Evolutionary conservation across 2,113 vertebrate species (phyloP).

Genomic region (Galeopterus variegatus): DNA sequence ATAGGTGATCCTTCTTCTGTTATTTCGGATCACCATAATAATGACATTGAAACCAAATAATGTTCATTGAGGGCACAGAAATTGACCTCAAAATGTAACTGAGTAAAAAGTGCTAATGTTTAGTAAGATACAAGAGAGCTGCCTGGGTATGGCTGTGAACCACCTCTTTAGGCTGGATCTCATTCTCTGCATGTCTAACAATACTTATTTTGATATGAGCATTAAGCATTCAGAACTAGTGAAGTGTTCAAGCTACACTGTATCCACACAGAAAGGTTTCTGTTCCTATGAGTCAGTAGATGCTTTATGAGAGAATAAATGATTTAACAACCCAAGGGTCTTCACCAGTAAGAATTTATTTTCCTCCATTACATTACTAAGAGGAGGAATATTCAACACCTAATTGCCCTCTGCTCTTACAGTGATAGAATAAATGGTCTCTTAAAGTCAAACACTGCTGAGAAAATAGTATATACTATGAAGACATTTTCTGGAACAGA

Average conservation of each 20-base stretch:
- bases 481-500: not conserved
- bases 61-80: not conserved
- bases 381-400: not conserved
- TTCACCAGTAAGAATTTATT: not conserved
- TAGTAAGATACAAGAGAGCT: not conserved
- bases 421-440: not conserved
- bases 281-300: not conserved
- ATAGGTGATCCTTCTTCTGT: not conserved
- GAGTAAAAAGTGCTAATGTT: not conserved
- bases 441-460: not conserved
- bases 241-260: not conserved
- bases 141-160: not conserved
- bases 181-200: not conserved
- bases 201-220: not conserved
- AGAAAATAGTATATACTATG: not conserved
- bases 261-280: not conserved
- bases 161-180: not conserved
- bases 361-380: not conserved
- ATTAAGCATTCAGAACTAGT: not conserved
- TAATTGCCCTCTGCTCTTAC: not conserved
- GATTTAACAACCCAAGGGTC: not conserved
- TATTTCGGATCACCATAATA: not conserved
- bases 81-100: not conserved
- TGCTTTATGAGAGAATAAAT: slow-evolving; percentile 6
- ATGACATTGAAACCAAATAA: not conserved